phyloP scores from a whole-genome alignment of 2,888 invertebrate genomes.

The Steinernema hermaphroditum region DNA sequence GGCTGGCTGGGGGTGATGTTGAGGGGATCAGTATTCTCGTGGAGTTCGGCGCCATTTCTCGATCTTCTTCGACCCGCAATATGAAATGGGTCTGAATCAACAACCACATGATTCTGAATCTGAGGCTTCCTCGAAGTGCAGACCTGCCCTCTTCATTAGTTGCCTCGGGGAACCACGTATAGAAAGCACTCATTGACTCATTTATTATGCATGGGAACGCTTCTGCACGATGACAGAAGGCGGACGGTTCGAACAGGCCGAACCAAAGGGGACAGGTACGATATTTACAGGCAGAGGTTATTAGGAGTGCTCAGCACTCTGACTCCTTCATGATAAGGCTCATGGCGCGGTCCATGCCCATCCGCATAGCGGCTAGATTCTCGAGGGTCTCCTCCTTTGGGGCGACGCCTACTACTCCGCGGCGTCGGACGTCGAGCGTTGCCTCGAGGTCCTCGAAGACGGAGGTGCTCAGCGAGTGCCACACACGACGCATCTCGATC shows the following conservation, averaged over 20 bases:
- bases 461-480: constrained; percentile 16
- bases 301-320: background rate
- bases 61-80: too few relatives aligned
- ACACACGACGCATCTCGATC: constrained; percentile 10
- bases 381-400: constrained; percentile 24
- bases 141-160: too few relatives aligned
- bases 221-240: background rate
- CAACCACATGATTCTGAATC: too few relatives aligned
- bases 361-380: constrained; percentile 10
- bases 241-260: background rate
- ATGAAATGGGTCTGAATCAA: too few relatives aligned
- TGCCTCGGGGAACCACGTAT: too few relatives aligned
- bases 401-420: background rate
- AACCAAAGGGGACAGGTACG: constrained; percentile 17
- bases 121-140: too few relatives aligned
- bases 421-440: constrained; percentile 4
- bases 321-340: constrained; percentile 27
- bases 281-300: background rate
- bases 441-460: constrained; percentile 18
- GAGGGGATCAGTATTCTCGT: too few relatives aligned
- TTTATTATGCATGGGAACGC: constrained; percentile 15
- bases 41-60: too few relatives aligned
- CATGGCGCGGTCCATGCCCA: constrained; percentile 24
- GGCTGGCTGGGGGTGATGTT: too few relatives aligned
- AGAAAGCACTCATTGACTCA: too few relatives aligned